A percentile compares a stretch with the other conserved stretches of the same genome.
phyloP scores from a whole-genome alignment of 2,113 vertebrate species.

The Clupea harengus region DNA sequence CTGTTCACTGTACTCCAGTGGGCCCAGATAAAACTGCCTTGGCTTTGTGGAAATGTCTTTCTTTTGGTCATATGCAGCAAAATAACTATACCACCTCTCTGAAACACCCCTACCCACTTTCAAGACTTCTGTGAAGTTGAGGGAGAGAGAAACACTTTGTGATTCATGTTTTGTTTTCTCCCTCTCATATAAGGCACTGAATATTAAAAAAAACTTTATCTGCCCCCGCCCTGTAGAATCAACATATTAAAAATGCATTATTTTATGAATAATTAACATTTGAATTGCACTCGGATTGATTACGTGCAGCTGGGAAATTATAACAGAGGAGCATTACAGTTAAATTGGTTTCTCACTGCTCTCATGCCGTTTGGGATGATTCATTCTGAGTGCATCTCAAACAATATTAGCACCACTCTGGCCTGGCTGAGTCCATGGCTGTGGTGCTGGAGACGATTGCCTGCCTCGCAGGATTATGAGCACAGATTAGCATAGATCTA shows the following conservation, averaged over 20 bases:
- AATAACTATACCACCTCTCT: too few species aligned
- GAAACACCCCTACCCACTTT: too few species aligned
- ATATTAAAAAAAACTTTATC: slow-evolving; percentile 12
- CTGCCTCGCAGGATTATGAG: background rate
- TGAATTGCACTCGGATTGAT: slow-evolving; percentile 32
- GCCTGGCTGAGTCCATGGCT: slow-evolving; percentile 19
- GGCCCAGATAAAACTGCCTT: background rate
- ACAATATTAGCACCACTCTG: slow-evolving; percentile 23
- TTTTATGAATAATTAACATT: slow-evolving; percentile 37
- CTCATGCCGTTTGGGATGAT: background rate
- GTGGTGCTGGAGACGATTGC: slow-evolving; percentile 16
- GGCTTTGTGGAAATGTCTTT: slow-evolving; percentile 2
- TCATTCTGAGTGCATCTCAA: slow-evolving; percentile 31
- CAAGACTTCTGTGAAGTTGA: background rate
- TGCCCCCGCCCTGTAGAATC: background rate
- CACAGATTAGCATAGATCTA: slow-evolving; percentile 34
- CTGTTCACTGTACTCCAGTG: background rate
- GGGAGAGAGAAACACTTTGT: background rate
- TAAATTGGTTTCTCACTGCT: slow-evolving; percentile 23
- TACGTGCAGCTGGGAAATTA: slow-evolving; percentile 10
- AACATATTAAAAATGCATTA: slow-evolving; percentile 34
- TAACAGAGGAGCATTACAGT: background rate
- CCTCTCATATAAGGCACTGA: background rate
- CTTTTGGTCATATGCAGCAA: background rate
- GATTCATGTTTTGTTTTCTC: background rate